These are phyloP conservation scores for Mandrillus leucophaeus DNA, from an alignment of 2,113 vertebrate species.

Conservation along the genomic window DNA sequence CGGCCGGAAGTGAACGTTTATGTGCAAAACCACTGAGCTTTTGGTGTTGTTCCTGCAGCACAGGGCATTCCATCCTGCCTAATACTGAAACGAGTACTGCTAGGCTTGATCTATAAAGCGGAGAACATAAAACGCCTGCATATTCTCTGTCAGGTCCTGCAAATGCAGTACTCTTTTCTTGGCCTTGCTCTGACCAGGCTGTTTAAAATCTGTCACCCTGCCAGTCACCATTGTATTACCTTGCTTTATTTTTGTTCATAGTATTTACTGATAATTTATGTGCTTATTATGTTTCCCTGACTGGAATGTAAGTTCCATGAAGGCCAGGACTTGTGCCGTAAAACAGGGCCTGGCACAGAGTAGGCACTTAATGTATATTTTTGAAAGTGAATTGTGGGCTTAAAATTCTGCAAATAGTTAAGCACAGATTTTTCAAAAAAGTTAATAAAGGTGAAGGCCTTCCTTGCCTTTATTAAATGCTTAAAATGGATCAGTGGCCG, in stretches of 20 bases:
- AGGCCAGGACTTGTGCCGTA: no score
- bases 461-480: not conserved
- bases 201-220: not conserved
- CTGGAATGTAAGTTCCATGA: not conserved
- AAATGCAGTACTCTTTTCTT: not conserved
- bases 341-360: not conserved
- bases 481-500: not conserved
- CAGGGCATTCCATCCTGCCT: no score
- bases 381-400: not conserved
- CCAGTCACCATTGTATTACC: not conserved
- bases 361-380: not conserved
- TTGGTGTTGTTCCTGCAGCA: not conserved
- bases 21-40: not conserved
- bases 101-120: not conserved
- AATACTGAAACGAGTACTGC: not conserved
- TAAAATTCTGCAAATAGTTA: not conserved
- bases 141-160: not conserved
- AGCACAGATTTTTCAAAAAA: not conserved
- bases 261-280: not conserved
- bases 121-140: not conserved
- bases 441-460: not conserved
- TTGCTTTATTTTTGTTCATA: not conserved
- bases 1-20: not conserved
- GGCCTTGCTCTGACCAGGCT: not conserved
- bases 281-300: not conserved